Evolutionary conservation across 2,888 invertebrate species (phyloP).

Genomic region (Aplocera efformata): DNA sequence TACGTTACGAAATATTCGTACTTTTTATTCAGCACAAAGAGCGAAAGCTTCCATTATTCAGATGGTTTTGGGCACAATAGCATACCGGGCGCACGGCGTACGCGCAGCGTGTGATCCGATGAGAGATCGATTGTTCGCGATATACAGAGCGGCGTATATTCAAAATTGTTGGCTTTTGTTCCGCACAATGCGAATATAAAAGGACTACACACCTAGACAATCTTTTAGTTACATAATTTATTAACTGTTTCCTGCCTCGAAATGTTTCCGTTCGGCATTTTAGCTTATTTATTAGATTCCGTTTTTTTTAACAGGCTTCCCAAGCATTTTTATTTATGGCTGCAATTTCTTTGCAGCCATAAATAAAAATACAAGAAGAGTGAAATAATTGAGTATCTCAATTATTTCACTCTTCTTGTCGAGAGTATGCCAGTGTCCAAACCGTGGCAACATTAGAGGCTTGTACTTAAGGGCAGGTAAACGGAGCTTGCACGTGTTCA

Average conservation of each 20-base stretch:
- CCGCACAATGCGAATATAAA: slow-evolving; percentile 58
- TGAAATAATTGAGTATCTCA: no score
- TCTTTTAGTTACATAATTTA: slow-evolving; percentile 52
- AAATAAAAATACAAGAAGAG: no score
- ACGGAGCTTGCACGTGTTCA: not conserved
- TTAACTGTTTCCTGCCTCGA: slow-evolving; percentile 63
- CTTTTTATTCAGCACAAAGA: slow-evolving; percentile 67
- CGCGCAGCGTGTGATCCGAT: slow-evolving; percentile 73
- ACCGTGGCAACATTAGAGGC: no score
- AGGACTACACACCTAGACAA: slow-evolving; percentile 59
- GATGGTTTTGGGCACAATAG: slow-evolving; percentile 68
- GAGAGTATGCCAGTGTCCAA: no score
- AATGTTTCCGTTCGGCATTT: slow-evolving; percentile 48
- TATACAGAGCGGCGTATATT: slow-evolving; percentile 62
- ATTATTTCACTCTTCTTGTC: no score
- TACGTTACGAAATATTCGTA: slow-evolving; percentile 63
- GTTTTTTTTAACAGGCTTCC: slow-evolving; percentile 20
- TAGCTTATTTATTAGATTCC: slow-evolving; percentile 36
- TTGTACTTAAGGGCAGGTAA: no score
- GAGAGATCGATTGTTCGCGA: slow-evolving; percentile 69
- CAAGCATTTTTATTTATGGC: slow-evolving; percentile 12
- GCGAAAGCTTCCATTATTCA: slow-evolving; percentile 70
- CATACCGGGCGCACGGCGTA: slow-evolving; percentile 54
- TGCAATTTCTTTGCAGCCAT: slow-evolving; percentile 5
- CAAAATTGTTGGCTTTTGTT: slow-evolving; percentile 65